Evolutionary conservation across 1,140 invertebrate genomes (phyloP).

Genomic region (Euura lappo): DNA sequence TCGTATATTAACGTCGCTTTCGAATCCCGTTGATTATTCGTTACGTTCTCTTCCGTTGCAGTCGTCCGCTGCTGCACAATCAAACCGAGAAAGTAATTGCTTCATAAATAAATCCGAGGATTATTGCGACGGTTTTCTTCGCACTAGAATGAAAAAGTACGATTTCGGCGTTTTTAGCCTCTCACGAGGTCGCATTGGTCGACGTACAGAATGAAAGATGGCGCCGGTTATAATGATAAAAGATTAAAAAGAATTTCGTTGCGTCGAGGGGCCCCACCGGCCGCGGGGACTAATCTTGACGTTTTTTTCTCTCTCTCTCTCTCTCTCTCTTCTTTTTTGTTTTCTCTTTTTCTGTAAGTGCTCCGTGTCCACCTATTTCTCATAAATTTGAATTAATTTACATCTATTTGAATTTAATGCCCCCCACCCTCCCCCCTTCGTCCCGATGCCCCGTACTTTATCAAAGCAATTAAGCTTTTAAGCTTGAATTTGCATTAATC

Average conservation of each 20-base stretch:
- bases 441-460: slow-evolving; percentile 49
- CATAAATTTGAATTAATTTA: slow-evolving; percentile 65
- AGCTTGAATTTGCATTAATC: slow-evolving; percentile 64
- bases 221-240: slow-evolving; percentile 4
- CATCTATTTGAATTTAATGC: slow-evolving; percentile 64
- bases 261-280: neutral
- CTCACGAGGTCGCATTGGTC: too few species aligned
- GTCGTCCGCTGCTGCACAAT: neutral
- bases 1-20: slow-evolving; percentile 7
- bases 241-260: slow-evolving; percentile 41
- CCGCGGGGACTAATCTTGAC: slow-evolving; percentile 41
- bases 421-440: slow-evolving; percentile 27
- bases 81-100: neutral
- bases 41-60: neutral
- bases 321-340: slow-evolving; percentile 54
- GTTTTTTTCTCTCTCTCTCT: neutral
- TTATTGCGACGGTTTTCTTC: neutral
- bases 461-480: slow-evolving; percentile 65
- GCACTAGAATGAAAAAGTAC: neutral
- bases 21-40: neutral
- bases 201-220: too few species aligned
- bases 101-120: neutral
- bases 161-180: too few species aligned
- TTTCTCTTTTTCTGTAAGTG: slow-evolving; percentile 56
- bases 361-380: slow-evolving; percentile 61